phyloP scores from a whole-genome alignment of 1,140 invertebrate genomes.

The Drosophila burlai region DNA sequence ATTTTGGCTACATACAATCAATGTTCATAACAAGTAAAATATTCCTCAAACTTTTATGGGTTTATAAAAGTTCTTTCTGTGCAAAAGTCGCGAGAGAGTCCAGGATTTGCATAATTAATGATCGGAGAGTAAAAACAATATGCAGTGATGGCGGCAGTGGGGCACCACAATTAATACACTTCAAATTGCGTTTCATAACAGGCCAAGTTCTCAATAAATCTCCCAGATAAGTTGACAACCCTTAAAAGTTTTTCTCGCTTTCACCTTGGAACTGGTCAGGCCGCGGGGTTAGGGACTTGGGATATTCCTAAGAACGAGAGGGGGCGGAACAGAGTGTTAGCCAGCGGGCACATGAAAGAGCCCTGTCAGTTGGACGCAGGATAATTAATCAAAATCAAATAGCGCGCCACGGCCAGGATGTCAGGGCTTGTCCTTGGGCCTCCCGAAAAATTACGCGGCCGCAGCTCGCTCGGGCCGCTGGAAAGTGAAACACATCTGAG shows the following conservation, averaged over 20 bases:
- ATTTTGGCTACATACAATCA: background rate
- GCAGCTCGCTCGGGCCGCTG: conserved; percentile 34
- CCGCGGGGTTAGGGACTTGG: background rate
- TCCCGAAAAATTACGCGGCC: conserved; percentile 55
- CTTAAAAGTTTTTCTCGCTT: conserved; percentile 67
- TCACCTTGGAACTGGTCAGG: conserved; percentile 57
- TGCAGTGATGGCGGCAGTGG: conserved; percentile 13
- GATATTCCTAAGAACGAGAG: background rate
- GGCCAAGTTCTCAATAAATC: conserved; percentile 73
- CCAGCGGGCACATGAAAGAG: conserved; percentile 68
- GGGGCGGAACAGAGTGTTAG: conserved; percentile 22
- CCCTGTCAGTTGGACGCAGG: conserved; percentile 55
- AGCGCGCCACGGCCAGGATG: conserved; percentile 64
- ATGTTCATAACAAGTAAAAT: background rate
- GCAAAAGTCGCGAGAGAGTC: background rate
- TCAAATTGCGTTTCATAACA: conserved; percentile 77
- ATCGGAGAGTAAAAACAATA: conserved; percentile 38
- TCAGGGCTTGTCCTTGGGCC: conserved; percentile 54
- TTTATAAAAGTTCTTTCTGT: conserved; percentile 1
- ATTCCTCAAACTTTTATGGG: background rate
- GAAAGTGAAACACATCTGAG: conserved; percentile 45
- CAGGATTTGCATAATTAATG: conserved; percentile 73
- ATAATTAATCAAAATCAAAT: conserved; percentile 85
- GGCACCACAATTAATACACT: conserved; percentile 76
- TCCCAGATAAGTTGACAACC: conserved; percentile 80